These are phyloP conservation scores for Chironomus tentans DNA, from an alignment of 2,888 invertebrate species.

Conservation along the genomic window DNA sequence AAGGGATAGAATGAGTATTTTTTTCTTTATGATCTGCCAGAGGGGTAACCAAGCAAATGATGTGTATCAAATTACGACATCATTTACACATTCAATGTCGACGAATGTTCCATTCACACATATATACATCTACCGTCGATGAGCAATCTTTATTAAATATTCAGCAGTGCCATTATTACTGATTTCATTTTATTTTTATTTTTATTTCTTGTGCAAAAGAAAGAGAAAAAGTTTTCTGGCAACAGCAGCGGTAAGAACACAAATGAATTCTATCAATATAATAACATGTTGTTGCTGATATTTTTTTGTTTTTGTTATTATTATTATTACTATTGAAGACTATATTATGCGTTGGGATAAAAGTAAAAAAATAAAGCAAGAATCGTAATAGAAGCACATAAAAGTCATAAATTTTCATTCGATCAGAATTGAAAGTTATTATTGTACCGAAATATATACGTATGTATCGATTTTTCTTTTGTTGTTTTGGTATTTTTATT, in stretches of 20 bases:
- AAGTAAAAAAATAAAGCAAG: not conserved
- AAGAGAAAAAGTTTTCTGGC: not conserved
- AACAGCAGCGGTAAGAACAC: not conserved
- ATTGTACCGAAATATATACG: not conserved
- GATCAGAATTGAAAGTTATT: conserved; percentile 27
- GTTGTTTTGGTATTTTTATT: not conserved
- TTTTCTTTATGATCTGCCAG: not conserved
- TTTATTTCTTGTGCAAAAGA: not conserved
- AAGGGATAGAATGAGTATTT: too few species aligned
- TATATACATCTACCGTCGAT: not conserved
- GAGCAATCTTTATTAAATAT: conserved; percentile 22
- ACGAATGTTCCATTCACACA: not conserved
- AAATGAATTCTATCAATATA: conserved; percentile 1
- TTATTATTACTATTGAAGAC: not conserved
- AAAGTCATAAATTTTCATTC: conserved; percentile 25
- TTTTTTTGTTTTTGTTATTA: not conserved
- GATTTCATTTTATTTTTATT: not conserved
- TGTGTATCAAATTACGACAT: conserved; percentile 24
- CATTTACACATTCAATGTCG: not conserved
- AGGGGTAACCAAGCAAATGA: conserved; percentile 13
- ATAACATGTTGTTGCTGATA: not conserved
- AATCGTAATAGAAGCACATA: conserved; percentile 20
- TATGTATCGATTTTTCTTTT: conserved; percentile 3
- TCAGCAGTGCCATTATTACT: conserved; percentile 13
- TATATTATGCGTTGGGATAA: not conserved